Conservation (phyloP, 64 coral and sea anemone genomes). For the Pocillopora damicornis region DNA sequence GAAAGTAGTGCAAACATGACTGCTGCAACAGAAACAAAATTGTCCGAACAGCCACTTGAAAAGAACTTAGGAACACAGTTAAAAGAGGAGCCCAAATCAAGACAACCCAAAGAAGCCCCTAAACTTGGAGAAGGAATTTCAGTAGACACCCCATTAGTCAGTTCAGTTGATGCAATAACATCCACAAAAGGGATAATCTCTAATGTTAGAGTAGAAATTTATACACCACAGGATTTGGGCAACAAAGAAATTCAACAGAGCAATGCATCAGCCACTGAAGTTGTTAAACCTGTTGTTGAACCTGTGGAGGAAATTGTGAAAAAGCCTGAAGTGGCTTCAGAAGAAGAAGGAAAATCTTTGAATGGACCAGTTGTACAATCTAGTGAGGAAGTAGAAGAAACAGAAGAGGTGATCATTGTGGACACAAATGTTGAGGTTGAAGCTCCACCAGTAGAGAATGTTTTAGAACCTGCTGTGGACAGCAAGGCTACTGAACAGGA, state of each 20-base stretch:
- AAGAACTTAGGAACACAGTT: neutral
- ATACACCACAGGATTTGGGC: neutral
- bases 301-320: neutral
- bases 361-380: slow-evolving; percentile 11
- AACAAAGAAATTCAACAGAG: slow-evolving; percentile 5
- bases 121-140: slow-evolving; percentile 12
- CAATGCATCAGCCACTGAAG: neutral
- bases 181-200: slow-evolving; percentile 8
- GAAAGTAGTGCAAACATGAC: neutral
- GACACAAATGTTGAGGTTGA: neutral
- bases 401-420: slow-evolving; percentile 1
- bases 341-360: neutral
- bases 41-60: slow-evolving; percentile 14
- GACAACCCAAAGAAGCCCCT: slow-evolving; percentile 26
- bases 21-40: neutral
- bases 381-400: neutral
- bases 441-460: neutral
- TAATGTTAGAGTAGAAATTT: slow-evolving; percentile 38
- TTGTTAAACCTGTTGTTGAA: slow-evolving; percentile 18
- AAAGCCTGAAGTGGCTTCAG: neutral
- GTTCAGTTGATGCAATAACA: slow-evolving; percentile 28
- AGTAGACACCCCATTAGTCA: slow-evolving; percentile 9
- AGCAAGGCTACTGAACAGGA: neutral
- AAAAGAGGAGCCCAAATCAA: slow-evolving; percentile 5
- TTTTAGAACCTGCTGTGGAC: neutral